Evolutionary conservation across 2,888 invertebrate species (phyloP), one percentile per base, ranked within the genome.

Genomic region (Escarpia spicata): DNA sequence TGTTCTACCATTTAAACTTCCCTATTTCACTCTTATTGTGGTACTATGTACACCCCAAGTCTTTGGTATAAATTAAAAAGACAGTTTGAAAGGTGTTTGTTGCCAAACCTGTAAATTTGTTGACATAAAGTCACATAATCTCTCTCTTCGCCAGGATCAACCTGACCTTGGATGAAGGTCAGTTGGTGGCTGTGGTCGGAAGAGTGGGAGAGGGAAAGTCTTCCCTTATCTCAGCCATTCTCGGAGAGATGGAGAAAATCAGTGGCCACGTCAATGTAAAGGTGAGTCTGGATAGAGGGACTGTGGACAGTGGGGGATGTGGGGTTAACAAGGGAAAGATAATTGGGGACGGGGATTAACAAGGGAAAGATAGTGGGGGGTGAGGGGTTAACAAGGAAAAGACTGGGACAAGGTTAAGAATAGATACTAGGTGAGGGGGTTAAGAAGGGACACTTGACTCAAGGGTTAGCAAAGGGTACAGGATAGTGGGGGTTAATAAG

Each of bases 111-210:
- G 52, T 52, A 9, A 9, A 52, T 15, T 19, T 75, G 26, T 75
- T 75, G 75, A 75, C n/a, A 26, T 6, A 26, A 75, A 37, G 37
- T 37, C 37, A 37, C 37, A 37, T 37, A 37, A 37, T 37, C 37
- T 37, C 37, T 75, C 92, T 92, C 26, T 92, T n/a, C 94, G 93
- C 37, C 95, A 98, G 98, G 95, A 98, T 99, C 92, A 98, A 98
- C 95, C 95, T 99, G 92, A 97, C 97, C 93, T 97, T 98, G 26
- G 97, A 97, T 4, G 97, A 97, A 91, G 97, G 97, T 12, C 97
- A 97, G 9, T 97, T 99, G 75, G 98, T 98, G 19, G 98, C 98
- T 0, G 97, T 99, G 43, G 98, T 99, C 0, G 99, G 99, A 6
- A 97, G 98, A 58, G 98, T 99, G 1, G 99, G 99, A 92, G 97